phyloP scores from a whole-genome alignment of 2,888 invertebrate species.

The Odontothrips loti region DNA sequence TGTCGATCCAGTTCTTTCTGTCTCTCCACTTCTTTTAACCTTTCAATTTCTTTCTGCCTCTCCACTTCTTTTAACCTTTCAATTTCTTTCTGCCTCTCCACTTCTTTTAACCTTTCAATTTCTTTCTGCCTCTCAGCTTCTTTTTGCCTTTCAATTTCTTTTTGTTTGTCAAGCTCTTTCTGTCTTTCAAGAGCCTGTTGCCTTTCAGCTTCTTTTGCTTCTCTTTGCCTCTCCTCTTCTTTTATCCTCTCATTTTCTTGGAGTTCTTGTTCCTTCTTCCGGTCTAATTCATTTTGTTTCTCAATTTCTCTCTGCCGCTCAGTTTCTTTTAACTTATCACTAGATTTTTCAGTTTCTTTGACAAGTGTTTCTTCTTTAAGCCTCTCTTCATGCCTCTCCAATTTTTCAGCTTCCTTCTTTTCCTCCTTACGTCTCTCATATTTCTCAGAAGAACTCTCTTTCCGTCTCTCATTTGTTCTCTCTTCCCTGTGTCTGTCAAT shows the following conservation, averaged over 20 bases:
- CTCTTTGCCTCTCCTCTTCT: constrained; percentile 42
- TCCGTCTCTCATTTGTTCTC: constrained; percentile 33
- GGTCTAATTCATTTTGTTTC: constrained; percentile 29
- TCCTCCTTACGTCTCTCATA: constrained; percentile 43
- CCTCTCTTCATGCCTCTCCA: constrained; percentile 40
- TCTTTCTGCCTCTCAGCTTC: constrained; percentile 32
- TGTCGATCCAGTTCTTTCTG: constrained; percentile 52
- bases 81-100: constrained; percentile 38
- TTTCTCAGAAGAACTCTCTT: constrained; percentile 35
- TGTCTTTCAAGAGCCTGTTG: constrained; percentile 35
- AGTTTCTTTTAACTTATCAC: constrained; percentile 36
- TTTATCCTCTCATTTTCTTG: constrained; percentile 43
- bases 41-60: constrained; percentile 46
- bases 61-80: constrained; percentile 38
- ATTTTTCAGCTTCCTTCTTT: constrained; percentile 38
- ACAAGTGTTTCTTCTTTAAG: constrained; percentile 41
- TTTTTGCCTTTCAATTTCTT: constrained; percentile 33
- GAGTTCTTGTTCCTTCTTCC: constrained; percentile 30
- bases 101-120: constrained; percentile 36
- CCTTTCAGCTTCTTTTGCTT: not conserved
- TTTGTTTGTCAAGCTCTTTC: constrained; percentile 39
- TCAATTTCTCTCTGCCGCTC: constrained; percentile 36
- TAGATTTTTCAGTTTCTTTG: constrained; percentile 35
- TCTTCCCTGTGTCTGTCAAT: constrained; percentile 31
- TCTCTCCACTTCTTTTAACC: constrained; percentile 34